phyloP scores from a whole-genome alignment of 2,888 invertebrate genomes.

The Automeris io region DNA sequence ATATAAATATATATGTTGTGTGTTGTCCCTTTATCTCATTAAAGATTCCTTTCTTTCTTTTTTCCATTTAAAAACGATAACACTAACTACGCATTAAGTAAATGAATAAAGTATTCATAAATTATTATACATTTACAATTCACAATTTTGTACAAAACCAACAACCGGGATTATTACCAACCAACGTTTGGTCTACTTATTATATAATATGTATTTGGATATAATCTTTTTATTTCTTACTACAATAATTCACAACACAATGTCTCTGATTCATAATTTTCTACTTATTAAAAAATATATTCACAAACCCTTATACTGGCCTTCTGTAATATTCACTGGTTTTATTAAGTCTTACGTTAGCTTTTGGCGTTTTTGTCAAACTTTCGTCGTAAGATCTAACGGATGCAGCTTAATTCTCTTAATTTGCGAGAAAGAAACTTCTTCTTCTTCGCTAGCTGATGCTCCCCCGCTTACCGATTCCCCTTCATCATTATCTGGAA shows the following conservation, averaged over 20 bases:
- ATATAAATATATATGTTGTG: no score
- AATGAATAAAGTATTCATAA: slow-evolving; percentile 29
- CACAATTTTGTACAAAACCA: slow-evolving; percentile 62
- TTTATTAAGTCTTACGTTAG: slow-evolving; percentile 3
- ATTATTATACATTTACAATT: slow-evolving; percentile 68
- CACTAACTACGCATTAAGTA: slow-evolving; percentile 52
- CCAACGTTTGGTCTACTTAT: slow-evolving; percentile 58
- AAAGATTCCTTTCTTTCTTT: slow-evolving; percentile 21
- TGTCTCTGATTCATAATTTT: slow-evolving; percentile 34
- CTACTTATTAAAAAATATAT: slow-evolving; percentile 56
- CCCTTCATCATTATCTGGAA: slow-evolving; percentile 59
- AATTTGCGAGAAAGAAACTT: slow-evolving; percentile 76
- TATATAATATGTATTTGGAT: slow-evolving; percentile 68
- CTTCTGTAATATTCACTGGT: slow-evolving; percentile 50
- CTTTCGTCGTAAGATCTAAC: slow-evolving; percentile 83
- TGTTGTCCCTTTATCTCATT: no score
- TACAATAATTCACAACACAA: slow-evolving; percentile 66
- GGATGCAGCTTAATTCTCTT: slow-evolving; percentile 78
- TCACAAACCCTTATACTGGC: slow-evolving; percentile 74
- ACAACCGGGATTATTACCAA: slow-evolving; percentile 54
- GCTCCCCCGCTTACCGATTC: slow-evolving; percentile 64
- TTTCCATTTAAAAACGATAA: slow-evolving; percentile 39
- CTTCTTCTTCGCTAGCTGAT: slow-evolving; percentile 66
- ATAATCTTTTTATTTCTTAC: slow-evolving; percentile 68
- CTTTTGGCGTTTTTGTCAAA: slow-evolving; percentile 58